A percentile compares a stretch with the other conserved stretches of the same genome.
These are phyloP conservation scores for Psittacula echo DNA, from an alignment of 2,797 vertebrate genomes.

Conservation along the genomic window DNA sequence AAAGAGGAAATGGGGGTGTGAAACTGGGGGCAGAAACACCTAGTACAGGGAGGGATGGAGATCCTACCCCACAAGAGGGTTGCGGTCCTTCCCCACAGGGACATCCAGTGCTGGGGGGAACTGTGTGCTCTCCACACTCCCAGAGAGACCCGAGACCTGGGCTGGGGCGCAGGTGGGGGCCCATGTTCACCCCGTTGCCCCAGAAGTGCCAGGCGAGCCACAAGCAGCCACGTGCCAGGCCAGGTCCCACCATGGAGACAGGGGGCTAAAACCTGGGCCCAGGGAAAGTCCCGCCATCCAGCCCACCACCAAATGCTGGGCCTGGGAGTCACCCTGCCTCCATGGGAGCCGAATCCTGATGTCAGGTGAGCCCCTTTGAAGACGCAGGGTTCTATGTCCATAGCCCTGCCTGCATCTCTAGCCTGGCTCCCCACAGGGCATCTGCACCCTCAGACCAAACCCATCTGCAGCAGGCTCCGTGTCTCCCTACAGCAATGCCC, in stretches of 20 bases:
- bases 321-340: not conserved
- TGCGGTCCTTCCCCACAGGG: not conserved
- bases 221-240: not conserved
- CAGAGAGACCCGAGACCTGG: not conserved
- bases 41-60: no score
- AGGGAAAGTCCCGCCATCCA: not conserved
- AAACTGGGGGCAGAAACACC: not conserved
- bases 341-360: not conserved
- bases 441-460: not conserved
- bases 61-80: not conserved
- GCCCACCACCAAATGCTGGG: fast-evolving
- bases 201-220: not conserved
- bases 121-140: not conserved
- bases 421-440: not conserved
- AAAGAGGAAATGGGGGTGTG: fast-evolving
- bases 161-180: fast-evolving
- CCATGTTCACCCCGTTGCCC: fast-evolving
- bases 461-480: not conserved
- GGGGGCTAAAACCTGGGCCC: not conserved
- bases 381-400: fast-evolving
- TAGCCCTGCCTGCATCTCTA: not conserved
- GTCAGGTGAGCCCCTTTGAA: not conserved
- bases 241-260: not conserved
- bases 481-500: not conserved
- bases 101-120: not conserved